These are phyloP conservation scores for Silurus meridionalis DNA, from an alignment of 2,113 vertebrate species.

Conservation along the genomic window DNA sequence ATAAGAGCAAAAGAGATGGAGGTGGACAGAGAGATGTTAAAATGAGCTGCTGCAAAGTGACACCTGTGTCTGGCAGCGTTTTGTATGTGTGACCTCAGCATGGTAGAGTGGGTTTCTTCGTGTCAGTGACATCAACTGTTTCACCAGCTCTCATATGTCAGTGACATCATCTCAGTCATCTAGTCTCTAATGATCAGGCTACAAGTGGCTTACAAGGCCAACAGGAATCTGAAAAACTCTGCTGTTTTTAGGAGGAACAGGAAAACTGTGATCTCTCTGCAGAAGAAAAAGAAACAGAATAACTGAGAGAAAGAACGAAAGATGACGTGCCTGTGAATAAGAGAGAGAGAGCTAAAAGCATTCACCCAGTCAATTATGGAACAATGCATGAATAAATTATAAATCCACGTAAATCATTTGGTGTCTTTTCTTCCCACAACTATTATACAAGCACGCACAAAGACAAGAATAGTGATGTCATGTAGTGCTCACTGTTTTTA, in stretches of 20 bases:
- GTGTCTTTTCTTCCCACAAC: constrained; percentile 4
- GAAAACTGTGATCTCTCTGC: not conserved
- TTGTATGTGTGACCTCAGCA: constrained; percentile 29
- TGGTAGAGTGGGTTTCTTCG: constrained; percentile 23
- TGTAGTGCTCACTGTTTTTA: not conserved
- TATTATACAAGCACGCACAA: not conserved
- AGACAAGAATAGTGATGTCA: not conserved
- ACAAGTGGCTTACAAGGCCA: not conserved
- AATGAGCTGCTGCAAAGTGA: constrained; percentile 16
- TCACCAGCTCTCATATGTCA: constrained; percentile 20
- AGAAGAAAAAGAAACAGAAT: not conserved
- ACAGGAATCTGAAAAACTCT: not conserved
- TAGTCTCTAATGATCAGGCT: not conserved
- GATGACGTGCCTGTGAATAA: not conserved
- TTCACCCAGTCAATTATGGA: constrained; percentile 22
- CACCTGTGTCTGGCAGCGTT: constrained; percentile 6
- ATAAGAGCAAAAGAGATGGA: not conserved
- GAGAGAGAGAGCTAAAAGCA: not conserved
- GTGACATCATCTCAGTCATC: not conserved
- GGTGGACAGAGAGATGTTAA: not conserved
- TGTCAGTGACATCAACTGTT: constrained; percentile 33
- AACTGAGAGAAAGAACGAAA: not conserved
- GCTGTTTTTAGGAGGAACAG: not conserved
- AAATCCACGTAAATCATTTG: not conserved
- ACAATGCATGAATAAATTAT: constrained; percentile 34